These are phyloP conservation scores for Semnopithecus entellus DNA, from an alignment of 2,113 vertebrate genomes.

Conservation along the genomic window DNA sequence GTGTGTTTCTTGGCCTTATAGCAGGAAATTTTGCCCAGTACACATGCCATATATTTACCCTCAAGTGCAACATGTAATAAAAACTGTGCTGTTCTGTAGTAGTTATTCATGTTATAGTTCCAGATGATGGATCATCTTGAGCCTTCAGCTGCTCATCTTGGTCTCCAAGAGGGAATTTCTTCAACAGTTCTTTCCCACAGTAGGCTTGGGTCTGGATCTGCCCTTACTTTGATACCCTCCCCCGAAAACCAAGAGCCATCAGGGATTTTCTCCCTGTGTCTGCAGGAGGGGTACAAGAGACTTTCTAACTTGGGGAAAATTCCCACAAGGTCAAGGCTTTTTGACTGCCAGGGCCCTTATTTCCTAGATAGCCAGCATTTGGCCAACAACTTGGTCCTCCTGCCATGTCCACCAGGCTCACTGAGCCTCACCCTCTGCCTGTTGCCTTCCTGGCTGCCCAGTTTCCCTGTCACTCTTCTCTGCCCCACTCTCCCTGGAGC, in stretches of 20 bases:
- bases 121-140: background rate
- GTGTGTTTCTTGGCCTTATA: conserved; percentile 50
- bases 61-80: background rate
- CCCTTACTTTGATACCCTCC: background rate
- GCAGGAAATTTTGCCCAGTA: conserved; percentile 22
- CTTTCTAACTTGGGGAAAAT: background rate
- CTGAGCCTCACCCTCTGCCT: background rate
- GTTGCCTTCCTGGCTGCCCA: background rate
- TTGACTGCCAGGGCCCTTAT: background rate
- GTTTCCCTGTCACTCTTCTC: background rate
- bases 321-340: background rate
- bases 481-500: background rate
- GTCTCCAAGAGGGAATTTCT: conserved; percentile 35
- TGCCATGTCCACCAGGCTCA: background rate
- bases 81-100: background rate
- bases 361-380: background rate
- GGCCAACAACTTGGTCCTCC: background rate
- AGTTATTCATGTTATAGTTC: background rate
- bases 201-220: background rate
- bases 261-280: background rate
- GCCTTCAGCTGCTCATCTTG: background rate
- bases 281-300: background rate
- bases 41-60: background rate
- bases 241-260: background rate
- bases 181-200: background rate